phyloP scores from a whole-genome alignment of 2,888 invertebrate genomes.

The Ophion obscuratus region DNA sequence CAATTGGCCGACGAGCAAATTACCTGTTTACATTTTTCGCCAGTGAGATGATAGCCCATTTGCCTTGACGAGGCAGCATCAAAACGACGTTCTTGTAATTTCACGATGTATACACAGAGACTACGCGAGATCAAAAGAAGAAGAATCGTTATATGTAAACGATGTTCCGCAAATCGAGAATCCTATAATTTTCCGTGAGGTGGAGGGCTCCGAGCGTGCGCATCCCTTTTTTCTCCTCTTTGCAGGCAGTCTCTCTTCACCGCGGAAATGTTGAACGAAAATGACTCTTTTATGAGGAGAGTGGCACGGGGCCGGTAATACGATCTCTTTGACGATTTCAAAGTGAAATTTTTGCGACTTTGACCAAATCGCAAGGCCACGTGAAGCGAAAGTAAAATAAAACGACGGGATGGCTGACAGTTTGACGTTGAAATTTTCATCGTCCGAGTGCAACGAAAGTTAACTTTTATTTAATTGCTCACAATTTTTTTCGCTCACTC shows the following conservation, averaged over 20 bases:
- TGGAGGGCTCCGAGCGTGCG: neutral
- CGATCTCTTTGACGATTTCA: conserved; percentile 19
- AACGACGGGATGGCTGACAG: conserved; percentile 6
- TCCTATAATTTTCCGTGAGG: conserved; percentile 7
- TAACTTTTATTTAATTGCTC: no score
- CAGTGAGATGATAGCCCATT: neutral
- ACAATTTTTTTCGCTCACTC: no score
- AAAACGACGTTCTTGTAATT: neutral
- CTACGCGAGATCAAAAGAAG: neutral
- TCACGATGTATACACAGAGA: neutral
- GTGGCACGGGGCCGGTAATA: neutral
- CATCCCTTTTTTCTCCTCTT: neutral
- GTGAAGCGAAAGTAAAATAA: conserved; percentile 20
- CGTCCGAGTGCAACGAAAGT: no score
- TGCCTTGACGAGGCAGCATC: neutral
- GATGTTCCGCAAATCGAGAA: conserved; percentile 13
- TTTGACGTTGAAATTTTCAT: no score
- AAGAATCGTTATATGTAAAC: neutral
- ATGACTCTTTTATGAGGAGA: neutral
- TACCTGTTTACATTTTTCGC: neutral
- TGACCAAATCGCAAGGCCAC: neutral
- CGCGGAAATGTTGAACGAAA: conserved; percentile 9
- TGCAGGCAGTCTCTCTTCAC: neutral
- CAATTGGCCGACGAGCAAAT: neutral
- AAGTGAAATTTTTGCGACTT: conserved; percentile 26